Percentiles rank a stretch among this genome's conserved stretches.
These are phyloP conservation scores for Protosalanx chinensis DNA, from an alignment of 2,797 vertebrate species.

Conservation along the genomic window DNA sequence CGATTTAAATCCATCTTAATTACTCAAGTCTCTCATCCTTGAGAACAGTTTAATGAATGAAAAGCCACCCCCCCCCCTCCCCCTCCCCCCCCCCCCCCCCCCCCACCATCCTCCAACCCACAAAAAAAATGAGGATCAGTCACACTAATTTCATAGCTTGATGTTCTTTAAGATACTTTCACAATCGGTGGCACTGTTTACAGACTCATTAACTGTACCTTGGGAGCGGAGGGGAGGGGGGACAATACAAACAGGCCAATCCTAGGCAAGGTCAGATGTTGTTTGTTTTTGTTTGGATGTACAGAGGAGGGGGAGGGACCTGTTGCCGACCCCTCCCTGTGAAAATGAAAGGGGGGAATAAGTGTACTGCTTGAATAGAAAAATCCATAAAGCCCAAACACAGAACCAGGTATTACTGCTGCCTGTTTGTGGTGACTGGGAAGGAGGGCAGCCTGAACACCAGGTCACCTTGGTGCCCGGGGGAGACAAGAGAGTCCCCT, in stretches of 20 bases:
- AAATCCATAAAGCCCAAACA: constrained; percentile 53
- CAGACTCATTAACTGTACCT: neutral
- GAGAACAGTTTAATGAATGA: constrained; percentile 1
- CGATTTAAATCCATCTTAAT: constrained; percentile 10
- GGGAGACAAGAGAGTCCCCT: constrained; percentile 41
- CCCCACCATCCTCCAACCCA: too few relatives aligned
- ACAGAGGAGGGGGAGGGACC: neutral
- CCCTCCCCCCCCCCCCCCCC: too few relatives aligned
- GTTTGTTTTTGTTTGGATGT: constrained; percentile 2
- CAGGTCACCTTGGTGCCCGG: constrained; percentile 58
- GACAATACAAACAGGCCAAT: neutral
- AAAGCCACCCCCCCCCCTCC: too few relatives aligned
- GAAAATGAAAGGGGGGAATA: constrained; percentile 26
- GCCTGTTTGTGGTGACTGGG: constrained; percentile 43
- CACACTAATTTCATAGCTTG: neutral
- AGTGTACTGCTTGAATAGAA: constrained; percentile 40
- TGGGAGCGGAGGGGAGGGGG: too few relatives aligned
- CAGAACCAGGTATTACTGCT: constrained; percentile 41
- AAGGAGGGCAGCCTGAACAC: constrained; percentile 39
- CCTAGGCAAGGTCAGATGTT: neutral
- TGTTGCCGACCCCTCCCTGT: constrained; percentile 14
- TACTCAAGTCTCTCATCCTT: constrained; percentile 2
- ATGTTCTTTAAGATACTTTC: neutral
- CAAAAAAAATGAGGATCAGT: neutral
- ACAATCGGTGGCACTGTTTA: neutral